Evolutionary conservation across 2,797 vertebrate species (phyloP), one percentile per base, ranked within the genome.

Genomic region (Choloepus didactylus): DNA sequence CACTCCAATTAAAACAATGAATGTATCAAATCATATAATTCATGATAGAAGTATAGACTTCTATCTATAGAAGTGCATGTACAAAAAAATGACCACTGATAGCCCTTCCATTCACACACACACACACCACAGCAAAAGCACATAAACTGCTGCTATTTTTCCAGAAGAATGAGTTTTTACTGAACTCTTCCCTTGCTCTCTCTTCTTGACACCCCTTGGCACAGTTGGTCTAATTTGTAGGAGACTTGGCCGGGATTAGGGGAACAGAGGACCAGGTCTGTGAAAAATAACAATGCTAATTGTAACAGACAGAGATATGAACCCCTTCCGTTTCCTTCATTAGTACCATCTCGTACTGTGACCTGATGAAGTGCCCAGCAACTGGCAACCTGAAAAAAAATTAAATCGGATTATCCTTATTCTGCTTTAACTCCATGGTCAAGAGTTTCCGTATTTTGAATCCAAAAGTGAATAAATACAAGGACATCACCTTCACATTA

Each of bases 1-100:
- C 81, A 77, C 80, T 72, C 77, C 92, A 73, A 87, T 75, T n/a
- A 66, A 89, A 96, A 92, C 83, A 87, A 70, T 82, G 84, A 87
- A 81, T 4, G 35, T 89, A 89, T 94, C 89, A 97, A 95, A 81
- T 90, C 75, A n/a, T 70, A 38, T 79, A 77, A 95, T 56, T 56
- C 54, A 27, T 81, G 35, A 35, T 12, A 91, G 44, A 75, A 49
- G 66, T 75, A 69, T 11, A 70, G 79, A 70, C 35, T 35, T 35
- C 35, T 35, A 35, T 35, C 35, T 35, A 35, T 35, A 35, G 35
- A 35, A 35, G 35, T 35, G 35, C 35, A 31, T 44, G 54, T 18
- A 46, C 69, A 69, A 35, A 59, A 82, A 89, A 69, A 54, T 14
- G 15, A 38, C 35, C 27, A 29, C 75, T 85, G n/a, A 54, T 18